phyloP scores from a whole-genome alignment of 2,797 vertebrate species.

The Trichosurus vulpecula region DNA sequence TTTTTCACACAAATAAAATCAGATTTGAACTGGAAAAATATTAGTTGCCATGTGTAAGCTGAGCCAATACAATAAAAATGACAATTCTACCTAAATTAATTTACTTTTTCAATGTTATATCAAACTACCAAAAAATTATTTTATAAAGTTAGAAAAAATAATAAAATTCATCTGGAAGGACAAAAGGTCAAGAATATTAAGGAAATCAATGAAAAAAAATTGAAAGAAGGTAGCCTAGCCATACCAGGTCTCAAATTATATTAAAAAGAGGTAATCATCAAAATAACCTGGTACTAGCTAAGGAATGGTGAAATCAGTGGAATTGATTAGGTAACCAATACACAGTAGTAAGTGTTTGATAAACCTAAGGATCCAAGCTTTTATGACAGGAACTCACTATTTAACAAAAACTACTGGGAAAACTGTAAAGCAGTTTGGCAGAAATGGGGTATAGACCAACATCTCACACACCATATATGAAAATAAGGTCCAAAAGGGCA shows the following conservation, averaged over 20 bases:
- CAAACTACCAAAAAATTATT: not conserved
- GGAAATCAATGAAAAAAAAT: not conserved
- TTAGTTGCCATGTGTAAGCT: not conserved
- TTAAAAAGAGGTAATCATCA: too few species aligned
- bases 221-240: not conserved
- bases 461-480: too few species aligned
- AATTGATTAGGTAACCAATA: too few species aligned
- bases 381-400: too few species aligned
- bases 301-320: too few species aligned
- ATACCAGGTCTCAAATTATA: not conserved
- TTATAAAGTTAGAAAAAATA: not conserved
- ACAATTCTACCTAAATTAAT: not conserved
- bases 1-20: not conserved
- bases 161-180: not conserved
- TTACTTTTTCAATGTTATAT: not conserved
- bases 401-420: too few species aligned
- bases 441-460: too few species aligned
- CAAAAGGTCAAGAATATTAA: not conserved
- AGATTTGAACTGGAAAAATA: not conserved
- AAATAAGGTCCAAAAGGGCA: too few species aligned
- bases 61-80: not conserved
- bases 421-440: too few species aligned
- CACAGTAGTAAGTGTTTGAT: too few species aligned
- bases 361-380: too few species aligned
- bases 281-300: not conserved